These are phyloP conservation scores for Ornithoptera alexandrae DNA, from an alignment of 2,888 invertebrate species.

Conservation along the genomic window DNA sequence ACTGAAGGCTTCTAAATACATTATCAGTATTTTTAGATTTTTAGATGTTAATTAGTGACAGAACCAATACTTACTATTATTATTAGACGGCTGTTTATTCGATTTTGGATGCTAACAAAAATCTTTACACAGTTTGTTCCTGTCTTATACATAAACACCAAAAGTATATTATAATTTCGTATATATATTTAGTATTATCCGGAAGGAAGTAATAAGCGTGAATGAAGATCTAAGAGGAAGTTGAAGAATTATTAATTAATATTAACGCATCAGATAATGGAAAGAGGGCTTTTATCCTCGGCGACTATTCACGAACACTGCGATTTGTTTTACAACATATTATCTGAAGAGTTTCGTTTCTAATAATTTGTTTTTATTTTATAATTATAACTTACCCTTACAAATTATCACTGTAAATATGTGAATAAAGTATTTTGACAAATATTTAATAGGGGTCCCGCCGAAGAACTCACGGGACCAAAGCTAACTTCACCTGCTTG, in stretches of 20 bases:
- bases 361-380: too few relatives aligned
- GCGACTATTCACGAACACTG: background rate
- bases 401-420: too few relatives aligned
- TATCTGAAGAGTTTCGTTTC: background rate
- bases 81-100: too few relatives aligned
- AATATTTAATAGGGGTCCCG: too few relatives aligned
- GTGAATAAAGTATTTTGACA: too few relatives aligned
- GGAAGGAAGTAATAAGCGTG: background rate
- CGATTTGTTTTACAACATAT: background rate
- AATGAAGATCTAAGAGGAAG: slow-evolving; percentile 5
- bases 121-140: background rate
- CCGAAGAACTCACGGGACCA: too few relatives aligned
- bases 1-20: too few relatives aligned
- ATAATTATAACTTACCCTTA: too few relatives aligned
- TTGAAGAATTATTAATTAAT: slow-evolving; percentile 16
- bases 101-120: background rate
- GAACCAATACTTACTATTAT: too few relatives aligned
- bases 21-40: too few relatives aligned
- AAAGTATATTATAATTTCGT: background rate
- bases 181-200: background rate
- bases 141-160: background rate
- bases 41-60: too few relatives aligned
- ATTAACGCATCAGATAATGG: slow-evolving; percentile 20
- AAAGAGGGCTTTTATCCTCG: slow-evolving; percentile 9
- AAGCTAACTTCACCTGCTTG: too few relatives aligned